Percentiles rank a stretch among this genome's conserved stretches.
These are phyloP conservation scores for Bos javanicus DNA, from an alignment of 2,113 vertebrate genomes.

Conservation along the genomic window DNA sequence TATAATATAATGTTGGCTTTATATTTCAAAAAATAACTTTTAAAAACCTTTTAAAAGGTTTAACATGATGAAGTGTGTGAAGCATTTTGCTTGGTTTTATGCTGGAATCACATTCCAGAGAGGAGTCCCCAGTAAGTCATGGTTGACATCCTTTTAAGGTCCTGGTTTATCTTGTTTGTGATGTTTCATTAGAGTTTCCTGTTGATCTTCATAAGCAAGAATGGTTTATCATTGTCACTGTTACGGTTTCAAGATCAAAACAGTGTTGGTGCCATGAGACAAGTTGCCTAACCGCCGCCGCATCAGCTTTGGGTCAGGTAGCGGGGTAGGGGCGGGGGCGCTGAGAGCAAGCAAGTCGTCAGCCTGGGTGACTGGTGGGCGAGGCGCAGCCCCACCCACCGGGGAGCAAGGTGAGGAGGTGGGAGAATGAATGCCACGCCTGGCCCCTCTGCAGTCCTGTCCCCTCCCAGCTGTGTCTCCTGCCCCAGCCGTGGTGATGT, in stretches of 20 bases:
- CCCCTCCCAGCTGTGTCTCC: not conserved
- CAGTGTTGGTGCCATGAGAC: no score
- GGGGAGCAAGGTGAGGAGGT: not conserved
- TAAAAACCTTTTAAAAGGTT: not conserved
- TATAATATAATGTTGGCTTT: not conserved
- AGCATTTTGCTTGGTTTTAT: not conserved
- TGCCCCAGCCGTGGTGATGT: accelerated
- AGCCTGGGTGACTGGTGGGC: no score
- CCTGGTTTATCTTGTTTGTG: not conserved
- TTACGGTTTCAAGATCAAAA: not conserved
- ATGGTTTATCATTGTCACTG: not conserved
- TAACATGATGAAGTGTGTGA: no score
- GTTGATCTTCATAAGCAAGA: not conserved
- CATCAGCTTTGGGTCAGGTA: not conserved
- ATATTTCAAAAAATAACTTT: not conserved
- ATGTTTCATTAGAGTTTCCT: not conserved
- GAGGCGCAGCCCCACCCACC: accelerated
- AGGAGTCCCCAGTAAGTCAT: no score
- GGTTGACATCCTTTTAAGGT: not conserved
- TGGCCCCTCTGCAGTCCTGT: not conserved
- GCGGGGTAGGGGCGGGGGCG: no score
- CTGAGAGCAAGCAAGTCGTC: not conserved
- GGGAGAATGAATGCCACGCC: not conserved
- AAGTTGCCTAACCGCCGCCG: accelerated
- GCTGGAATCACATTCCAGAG: not conserved